Percentiles rank a stretch among this genome's conserved stretches.
Evolutionary conservation across 2,113 vertebrate genomes (phyloP).

Genomic region (Hiodon tergisus): DNA sequence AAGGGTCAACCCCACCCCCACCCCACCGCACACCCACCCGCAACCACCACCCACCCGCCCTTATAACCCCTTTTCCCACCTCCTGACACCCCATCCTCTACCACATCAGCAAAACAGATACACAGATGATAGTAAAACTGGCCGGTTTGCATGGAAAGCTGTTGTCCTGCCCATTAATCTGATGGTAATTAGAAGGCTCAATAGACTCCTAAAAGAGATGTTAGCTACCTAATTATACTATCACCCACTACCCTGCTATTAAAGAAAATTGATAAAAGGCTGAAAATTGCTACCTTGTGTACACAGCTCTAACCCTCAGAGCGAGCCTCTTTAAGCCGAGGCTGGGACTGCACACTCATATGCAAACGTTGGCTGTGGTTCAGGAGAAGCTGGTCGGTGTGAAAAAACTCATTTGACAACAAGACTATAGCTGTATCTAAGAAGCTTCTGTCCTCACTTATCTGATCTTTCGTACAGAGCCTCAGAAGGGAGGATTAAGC

Average conservation of each 20-base stretch:
- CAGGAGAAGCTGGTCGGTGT: constrained; percentile 23
- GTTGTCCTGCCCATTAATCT: constrained; percentile 52
- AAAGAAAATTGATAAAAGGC: constrained; percentile 50
- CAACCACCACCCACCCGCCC: not conserved
- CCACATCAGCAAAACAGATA: constrained; percentile 50
- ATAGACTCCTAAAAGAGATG: constrained; percentile 57
- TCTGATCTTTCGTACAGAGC: constrained; percentile 26
- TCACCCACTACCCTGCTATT: constrained; percentile 53
- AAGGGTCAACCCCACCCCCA: constrained; percentile 25
- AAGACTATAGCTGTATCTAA: constrained; percentile 26
- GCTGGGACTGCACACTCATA: constrained; percentile 3
- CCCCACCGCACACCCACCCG: not conserved
- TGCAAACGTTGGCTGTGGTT: constrained; percentile 23
- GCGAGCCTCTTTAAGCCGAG: constrained; percentile 17
- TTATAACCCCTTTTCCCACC: constrained; percentile 25
- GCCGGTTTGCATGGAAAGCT: constrained; percentile 44
- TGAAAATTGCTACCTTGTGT: constrained; percentile 38
- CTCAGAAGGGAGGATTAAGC: constrained; percentile 22
- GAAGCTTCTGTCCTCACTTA: constrained; percentile 30
- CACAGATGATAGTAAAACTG: constrained; percentile 53
- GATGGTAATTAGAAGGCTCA: constrained; percentile 58
- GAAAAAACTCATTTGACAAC: constrained; percentile 29
- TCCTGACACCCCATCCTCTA: constrained; percentile 22
- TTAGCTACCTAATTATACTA: constrained; percentile 54
- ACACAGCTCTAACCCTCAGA: constrained; percentile 24